These are phyloP conservation scores for Psittacus erithacus DNA, from an alignment of 2,113 vertebrate species.

Conservation along the genomic window DNA sequence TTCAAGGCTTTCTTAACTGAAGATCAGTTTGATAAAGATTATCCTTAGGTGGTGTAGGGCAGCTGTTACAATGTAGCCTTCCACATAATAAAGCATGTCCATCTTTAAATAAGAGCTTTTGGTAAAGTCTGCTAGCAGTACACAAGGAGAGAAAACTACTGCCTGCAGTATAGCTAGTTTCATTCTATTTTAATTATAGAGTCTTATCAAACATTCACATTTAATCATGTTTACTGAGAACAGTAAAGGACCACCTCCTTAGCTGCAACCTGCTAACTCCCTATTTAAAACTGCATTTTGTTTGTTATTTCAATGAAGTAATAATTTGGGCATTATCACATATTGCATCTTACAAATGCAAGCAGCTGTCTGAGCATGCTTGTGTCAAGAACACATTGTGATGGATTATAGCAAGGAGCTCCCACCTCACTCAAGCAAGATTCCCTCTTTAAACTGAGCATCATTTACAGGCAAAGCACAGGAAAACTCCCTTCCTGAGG, in stretches of 20 bases:
- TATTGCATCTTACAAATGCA: not conserved
- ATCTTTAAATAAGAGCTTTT: not conserved
- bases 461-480: not conserved
- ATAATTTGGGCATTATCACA: not conserved
- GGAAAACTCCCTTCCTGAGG: not conserved
- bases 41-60: not conserved
- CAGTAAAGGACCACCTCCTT: not conserved
- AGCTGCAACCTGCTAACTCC: not conserved
- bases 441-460: not conserved
- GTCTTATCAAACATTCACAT: not conserved
- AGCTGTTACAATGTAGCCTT: not conserved
- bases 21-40: not conserved
- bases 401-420: not conserved
- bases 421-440: not conserved
- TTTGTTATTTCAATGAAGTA: not conserved
- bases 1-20: not conserved
- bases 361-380: not conserved
- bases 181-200: not conserved
- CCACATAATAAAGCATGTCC: not conserved
- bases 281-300: not conserved
- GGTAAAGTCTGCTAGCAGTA: not conserved
- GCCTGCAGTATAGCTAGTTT: not conserved
- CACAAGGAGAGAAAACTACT: not conserved
- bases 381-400: not conserved
- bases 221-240: fast-evolving